These are phyloP conservation scores for Pelodiscus sinensis DNA, from an alignment of 2,113 vertebrate genomes.

Conservation along the genomic window DNA sequence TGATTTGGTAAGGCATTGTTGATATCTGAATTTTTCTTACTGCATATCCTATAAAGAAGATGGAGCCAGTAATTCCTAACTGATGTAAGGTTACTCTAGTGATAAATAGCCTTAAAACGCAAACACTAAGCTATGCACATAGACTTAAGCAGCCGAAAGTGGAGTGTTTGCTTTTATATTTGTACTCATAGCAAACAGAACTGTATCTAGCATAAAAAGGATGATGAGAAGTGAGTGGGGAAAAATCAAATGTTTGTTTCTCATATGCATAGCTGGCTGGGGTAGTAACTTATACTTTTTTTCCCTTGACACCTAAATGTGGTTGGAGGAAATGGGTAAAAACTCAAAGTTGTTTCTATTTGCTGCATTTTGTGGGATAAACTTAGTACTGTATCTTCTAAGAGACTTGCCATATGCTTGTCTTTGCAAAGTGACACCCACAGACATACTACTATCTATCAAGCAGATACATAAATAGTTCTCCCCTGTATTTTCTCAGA, in stretches of 20 bases:
- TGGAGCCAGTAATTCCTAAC: not conserved
- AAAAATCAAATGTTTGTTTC: conserved; percentile 7
- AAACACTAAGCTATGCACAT: not conserved
- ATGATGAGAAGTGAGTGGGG: not conserved
- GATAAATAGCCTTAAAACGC: not conserved
- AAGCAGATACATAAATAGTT: conserved; percentile 33
- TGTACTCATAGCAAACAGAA: not conserved
- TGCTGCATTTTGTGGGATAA: not conserved
- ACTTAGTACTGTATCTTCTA: not conserved
- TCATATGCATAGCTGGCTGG: conserved; percentile 28
- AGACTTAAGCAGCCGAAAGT: not conserved
- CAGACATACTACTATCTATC: conserved; percentile 14
- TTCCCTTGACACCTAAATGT: conserved; percentile 35
- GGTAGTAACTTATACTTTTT: not conserved
- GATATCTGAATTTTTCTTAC: not conserved
- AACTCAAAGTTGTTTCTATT: not conserved
- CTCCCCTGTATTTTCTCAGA: not conserved
- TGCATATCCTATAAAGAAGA: not conserved
- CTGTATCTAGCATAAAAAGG: conserved; percentile 27
- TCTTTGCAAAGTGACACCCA: conserved; percentile 28
- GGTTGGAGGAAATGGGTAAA: conserved; percentile 37
- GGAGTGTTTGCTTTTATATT: conserved; percentile 8
- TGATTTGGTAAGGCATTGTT: not conserved
- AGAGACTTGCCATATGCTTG: not conserved
- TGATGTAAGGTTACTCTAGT: not conserved